These are phyloP conservation scores for Ostrea denselamellosa DNA, from an alignment of 1,140 invertebrate genomes.

Conservation along the genomic window DNA sequence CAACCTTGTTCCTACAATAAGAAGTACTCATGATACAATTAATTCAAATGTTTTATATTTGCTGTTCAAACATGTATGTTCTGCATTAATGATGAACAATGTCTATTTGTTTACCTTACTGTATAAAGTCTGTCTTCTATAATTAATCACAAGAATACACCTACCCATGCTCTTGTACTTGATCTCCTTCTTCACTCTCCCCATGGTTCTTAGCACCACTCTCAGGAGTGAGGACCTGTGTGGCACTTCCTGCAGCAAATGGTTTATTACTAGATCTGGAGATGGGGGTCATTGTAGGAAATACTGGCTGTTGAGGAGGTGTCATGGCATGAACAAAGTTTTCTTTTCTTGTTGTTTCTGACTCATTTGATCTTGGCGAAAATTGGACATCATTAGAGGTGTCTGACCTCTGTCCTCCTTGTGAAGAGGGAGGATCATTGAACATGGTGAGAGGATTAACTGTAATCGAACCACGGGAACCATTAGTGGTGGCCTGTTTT, in stretches of 20 bases:
- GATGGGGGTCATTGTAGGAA: constrained; percentile 39
- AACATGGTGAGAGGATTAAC: constrained; percentile 56
- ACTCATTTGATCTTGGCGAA: not conserved
- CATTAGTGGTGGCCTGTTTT: constrained; percentile 30
- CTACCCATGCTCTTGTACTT: not conserved
- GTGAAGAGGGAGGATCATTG: constrained; percentile 16
- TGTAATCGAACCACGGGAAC: constrained; percentile 54
- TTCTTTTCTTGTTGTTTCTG: constrained; percentile 23
- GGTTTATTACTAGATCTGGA: constrained; percentile 45
- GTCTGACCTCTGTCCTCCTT: constrained; percentile 14
- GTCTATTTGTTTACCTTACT: not conserved
- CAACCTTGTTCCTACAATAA: constrained; percentile 16
- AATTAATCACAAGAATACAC: not conserved
- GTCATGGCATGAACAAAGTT: constrained; percentile 19
- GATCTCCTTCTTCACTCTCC: constrained; percentile 17
- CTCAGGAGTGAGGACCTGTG: constrained; percentile 31
- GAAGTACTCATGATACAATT: not conserved
- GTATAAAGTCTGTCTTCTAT: not conserved
- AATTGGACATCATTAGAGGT: not conserved
- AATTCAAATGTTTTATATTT: not conserved
- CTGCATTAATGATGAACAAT: not conserved
- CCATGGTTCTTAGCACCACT: constrained; percentile 38
- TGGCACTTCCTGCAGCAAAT: constrained; percentile 57
- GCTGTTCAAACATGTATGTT: not conserved
- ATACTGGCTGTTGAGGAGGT: constrained; percentile 33